A percentile compares a stretch with the other conserved stretches of the same genome.
phyloP scores from a whole-genome alignment of 2,113 vertebrate genomes.

The Noturus placidus region DNA sequence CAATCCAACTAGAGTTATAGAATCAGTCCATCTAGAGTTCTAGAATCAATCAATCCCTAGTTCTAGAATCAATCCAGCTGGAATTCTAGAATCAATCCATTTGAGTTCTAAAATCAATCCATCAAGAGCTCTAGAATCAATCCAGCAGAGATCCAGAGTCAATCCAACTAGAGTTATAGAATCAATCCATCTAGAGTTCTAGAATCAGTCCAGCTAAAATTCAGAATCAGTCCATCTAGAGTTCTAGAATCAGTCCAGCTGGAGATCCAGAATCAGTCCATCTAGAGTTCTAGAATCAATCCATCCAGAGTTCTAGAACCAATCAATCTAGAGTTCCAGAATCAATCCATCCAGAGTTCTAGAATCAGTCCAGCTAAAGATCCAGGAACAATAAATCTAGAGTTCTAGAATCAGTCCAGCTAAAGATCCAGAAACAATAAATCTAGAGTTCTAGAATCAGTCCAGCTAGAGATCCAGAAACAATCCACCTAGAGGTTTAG shows the following conservation, averaged over 20 bases:
- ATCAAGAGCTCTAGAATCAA: not conserved
- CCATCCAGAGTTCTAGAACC: no score
- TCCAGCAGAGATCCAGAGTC: no score
- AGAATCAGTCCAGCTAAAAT: not conserved
- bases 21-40: no score
- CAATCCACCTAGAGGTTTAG: not conserved
- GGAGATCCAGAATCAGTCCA: no score
- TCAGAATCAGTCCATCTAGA: no score
- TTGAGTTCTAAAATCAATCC: not conserved
- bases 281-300: no score
- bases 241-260: not conserved
- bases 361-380: not conserved
- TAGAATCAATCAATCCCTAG: no score
- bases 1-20: no score
- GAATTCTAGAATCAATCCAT: not conserved
- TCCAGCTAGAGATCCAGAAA: not conserved
- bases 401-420: no score
- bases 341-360: not conserved
- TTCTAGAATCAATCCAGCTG: not conserved
- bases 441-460: no score
- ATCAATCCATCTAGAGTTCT: not conserved
- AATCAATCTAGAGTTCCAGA: no score
- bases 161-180: not conserved
- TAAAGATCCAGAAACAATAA: not conserved
- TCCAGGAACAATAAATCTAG: no score